A percentile compares a stretch with the other conserved stretches of the same genome.
Conservation (phyloP, 2,113 vertebrate species). For the Trinectes maculatus region DNA sequence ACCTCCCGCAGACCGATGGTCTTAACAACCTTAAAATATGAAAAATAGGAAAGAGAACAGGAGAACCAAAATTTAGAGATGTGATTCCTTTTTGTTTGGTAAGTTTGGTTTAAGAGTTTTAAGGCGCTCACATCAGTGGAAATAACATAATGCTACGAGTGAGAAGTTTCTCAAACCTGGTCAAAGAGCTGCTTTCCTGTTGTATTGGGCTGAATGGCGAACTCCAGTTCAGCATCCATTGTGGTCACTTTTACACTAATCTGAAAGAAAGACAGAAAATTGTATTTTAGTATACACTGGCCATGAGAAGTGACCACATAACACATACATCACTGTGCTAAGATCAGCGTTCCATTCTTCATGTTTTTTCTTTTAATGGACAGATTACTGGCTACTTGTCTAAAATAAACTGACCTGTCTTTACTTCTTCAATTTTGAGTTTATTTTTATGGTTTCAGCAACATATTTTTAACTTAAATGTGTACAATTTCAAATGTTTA, state of each 20-base stretch:
- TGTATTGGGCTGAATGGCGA: constrained; percentile 98
- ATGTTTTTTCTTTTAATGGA: no score
- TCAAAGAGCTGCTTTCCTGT: constrained; percentile 98
- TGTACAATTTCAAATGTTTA: neutral
- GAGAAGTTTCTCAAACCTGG: constrained; percentile 83
- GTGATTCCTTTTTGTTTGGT: neutral
- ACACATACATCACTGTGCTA: neutral
- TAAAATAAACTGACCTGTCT: neutral
- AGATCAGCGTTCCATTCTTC: neutral
- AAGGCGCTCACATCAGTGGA: neutral
- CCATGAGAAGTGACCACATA: neutral
- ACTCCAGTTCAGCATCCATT: constrained; percentile 99
- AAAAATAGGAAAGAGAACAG: no score
- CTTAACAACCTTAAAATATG: constrained; percentile 90
- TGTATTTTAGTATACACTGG: neutral
- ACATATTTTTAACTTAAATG: no score
- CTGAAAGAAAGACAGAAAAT: constrained; percentile 73
- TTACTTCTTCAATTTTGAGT: neutral
- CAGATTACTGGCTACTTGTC: no score
- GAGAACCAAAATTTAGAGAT: neutral
- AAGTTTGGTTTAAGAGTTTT: neutral
- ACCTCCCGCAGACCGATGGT: constrained; percentile 97
- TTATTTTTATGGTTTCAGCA: neutral
- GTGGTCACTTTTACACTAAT: constrained; percentile 98
- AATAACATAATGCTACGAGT: neutral